Conservation (phyloP, 1,140 invertebrate species). For the Argopecten irradians region DNA sequence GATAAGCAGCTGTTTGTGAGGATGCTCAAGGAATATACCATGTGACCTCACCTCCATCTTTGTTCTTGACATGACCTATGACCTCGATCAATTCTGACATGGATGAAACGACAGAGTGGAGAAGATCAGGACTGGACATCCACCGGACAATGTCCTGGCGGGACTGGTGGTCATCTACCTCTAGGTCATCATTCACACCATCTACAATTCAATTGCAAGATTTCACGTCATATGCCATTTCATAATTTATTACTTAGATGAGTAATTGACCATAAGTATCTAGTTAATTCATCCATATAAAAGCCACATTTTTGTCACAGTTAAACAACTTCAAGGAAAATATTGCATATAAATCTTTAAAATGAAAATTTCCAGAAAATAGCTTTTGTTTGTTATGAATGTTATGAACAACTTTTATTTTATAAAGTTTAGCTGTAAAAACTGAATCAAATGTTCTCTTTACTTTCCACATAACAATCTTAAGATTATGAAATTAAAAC, state of each 20-base stretch:
- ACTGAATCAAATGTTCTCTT: background rate
- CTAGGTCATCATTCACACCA: background rate
- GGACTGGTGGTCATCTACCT: background rate
- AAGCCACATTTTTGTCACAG: too few species aligned
- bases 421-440: slow-evolving; percentile 28
- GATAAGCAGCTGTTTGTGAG: background rate
- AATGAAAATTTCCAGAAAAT: too few species aligned
- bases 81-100: slow-evolving; percentile 69
- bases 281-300: background rate
- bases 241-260: too few species aligned
- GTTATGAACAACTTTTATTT: background rate
- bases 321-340: too few species aligned
- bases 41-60: slow-evolving; percentile 58
- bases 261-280: background rate
- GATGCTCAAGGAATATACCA: background rate
- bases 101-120: slow-evolving; percentile 61
- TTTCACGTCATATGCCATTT: background rate
- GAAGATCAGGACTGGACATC: slow-evolving; percentile 67
- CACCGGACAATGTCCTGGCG: slow-evolving; percentile 54
- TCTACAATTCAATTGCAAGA: background rate
- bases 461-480: background rate
- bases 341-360: too few species aligned
- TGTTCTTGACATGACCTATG: slow-evolving; percentile 59
- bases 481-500: background rate
- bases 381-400: too few species aligned